Percentiles rank a stretch among this genome's conserved stretches.
Evolutionary conservation across 2,888 invertebrate genomes (phyloP).

Genomic region (Stenoptilia bipunctidactyla): DNA sequence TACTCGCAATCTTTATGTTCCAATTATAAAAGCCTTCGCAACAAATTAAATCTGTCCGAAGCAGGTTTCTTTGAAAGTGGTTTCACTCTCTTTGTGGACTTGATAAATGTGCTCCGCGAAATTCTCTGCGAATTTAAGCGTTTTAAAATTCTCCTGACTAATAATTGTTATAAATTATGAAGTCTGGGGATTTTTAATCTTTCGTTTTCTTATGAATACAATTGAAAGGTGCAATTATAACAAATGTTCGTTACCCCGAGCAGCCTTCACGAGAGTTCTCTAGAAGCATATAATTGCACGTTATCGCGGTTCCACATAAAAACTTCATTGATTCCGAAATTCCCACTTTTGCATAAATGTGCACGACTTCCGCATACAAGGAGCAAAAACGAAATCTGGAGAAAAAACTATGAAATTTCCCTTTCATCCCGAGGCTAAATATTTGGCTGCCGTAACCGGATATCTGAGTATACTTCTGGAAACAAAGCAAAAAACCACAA

Average conservation of each 20-base stretch:
- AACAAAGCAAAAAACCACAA: constrained; percentile 67
- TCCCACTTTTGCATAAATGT: constrained; percentile 64
- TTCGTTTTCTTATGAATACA: no score
- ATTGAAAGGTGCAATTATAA: constrained; percentile 27
- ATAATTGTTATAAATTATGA: no score
- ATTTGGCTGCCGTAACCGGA: constrained; percentile 70
- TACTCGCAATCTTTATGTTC: constrained; percentile 72
- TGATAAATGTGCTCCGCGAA: constrained; percentile 67
- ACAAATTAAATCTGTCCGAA: constrained; percentile 71
- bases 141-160: constrained; percentile 11
- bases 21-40: constrained; percentile 72
- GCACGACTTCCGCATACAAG: constrained; percentile 57
- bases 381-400: constrained; percentile 57
- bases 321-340: constrained; percentile 55
- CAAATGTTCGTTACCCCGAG: constrained; percentile 29
- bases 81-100: constrained; percentile 69
- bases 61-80: constrained; percentile 69
- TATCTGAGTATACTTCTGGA: constrained; percentile 59
- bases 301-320: constrained; percentile 45
- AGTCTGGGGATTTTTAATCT: no score
- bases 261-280: constrained; percentile 26
- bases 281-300: constrained; percentile 53
- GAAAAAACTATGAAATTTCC: constrained; percentile 65
- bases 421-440: constrained; percentile 67
- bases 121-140: constrained; percentile 54